A percentile compares a stretch with the other conserved stretches of the same genome.
phyloP scores from a whole-genome alignment of 2,113 vertebrate species.

The Aegotheles bennettii region DNA sequence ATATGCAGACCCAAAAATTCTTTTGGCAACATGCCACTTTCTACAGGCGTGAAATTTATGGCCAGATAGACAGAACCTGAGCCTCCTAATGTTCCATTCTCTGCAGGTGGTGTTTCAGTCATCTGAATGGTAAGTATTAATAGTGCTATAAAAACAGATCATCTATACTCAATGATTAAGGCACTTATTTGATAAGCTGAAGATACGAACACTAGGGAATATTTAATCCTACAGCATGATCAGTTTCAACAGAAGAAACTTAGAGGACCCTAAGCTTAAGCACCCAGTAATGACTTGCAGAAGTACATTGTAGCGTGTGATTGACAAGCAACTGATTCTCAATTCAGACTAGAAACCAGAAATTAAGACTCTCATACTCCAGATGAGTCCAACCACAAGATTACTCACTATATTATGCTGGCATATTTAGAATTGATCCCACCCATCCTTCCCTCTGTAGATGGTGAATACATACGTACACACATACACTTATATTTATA shows the following conservation, averaged over 20 bases:
- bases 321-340: not conserved
- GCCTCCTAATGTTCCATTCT: not conserved
- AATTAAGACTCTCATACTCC: not conserved
- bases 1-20: not conserved
- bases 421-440: not conserved
- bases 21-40: not conserved
- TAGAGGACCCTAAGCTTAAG: not conserved
- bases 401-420: not conserved
- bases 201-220: not conserved
- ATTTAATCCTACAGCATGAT: not conserved
- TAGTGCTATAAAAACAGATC: not conserved
- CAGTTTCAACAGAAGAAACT: not conserved
- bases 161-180: not conserved
- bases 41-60: not conserved
- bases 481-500: not conserved
- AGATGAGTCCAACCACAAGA: not conserved
- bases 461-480: not conserved
- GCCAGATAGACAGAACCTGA: accelerated
- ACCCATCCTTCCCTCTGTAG: not conserved
- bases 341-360: not conserved
- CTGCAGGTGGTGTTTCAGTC: not conserved
- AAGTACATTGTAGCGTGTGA: not conserved
- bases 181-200: not conserved
- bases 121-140: not conserved
- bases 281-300: not conserved